Evolutionary conservation across 1,140 invertebrate genomes (phyloP), one percentile per base, ranked within the genome.

Genomic region (Oryzaephilus surinamensis): DNA sequence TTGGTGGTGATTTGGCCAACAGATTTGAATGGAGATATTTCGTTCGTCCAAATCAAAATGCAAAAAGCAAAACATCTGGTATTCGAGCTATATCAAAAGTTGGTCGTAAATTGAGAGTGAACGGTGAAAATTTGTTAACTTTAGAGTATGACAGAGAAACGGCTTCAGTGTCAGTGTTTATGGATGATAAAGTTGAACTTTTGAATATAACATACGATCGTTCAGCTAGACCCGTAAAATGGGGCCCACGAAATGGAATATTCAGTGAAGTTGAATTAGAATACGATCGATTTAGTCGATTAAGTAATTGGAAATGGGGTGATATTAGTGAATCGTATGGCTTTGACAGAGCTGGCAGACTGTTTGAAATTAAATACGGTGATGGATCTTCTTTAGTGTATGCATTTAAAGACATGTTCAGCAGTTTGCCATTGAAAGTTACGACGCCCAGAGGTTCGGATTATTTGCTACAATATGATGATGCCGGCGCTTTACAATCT

Each of bases 11-110:
- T 55, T 64, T 94, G 14, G 84, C 91, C 1, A 96, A 96, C 57
- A 72, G 88, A 40, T 87, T 97, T 44, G 91, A 96, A 65, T 97
- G 93, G 92, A 72, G 89, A 24, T 97, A 95, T 60, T 90, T 89
- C 61, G 64, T 87, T 13, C 61, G 82, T 26, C 76, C 79, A 38
- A 62, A 76, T 10, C 74, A 79, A 49, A 71, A 69, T 46, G n/a
- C n/a, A 32, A 17, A 70, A 68, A 45, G 74, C 45, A 66, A 74
- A 49, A 71, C 74, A 39, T 34, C 50, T 23, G 13, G 34, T 47
- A 57, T 53, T 4, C 84, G 81, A 58, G 64, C 72, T 0, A 73
- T 88, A 2, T 77, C 80, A 0, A 84, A 90, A 65, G 81, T 91
- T 17, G 87, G 86, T 7, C 73, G 84, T 19, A 86, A 86, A 57